A percentile compares a stretch with the other conserved stretches of the same genome.
These are phyloP conservation scores for Amazona guildingii DNA, from an alignment of 2,113 vertebrate species.

Conservation along the genomic window DNA sequence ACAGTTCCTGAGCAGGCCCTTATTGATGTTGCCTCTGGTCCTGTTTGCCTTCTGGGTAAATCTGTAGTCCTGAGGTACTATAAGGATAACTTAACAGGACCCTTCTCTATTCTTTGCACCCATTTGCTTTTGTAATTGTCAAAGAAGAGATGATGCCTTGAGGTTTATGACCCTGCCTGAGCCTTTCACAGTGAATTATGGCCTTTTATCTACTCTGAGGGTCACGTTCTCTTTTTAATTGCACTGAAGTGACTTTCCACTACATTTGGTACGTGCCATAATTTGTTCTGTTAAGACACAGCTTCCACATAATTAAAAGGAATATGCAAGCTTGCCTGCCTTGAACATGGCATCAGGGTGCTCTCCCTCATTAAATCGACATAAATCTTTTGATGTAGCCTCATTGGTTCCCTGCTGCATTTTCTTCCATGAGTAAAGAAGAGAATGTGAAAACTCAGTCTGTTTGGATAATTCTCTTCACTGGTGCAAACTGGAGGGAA, in stretches of 20 bases:
- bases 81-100: neutral
- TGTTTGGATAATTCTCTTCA: neutral
- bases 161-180: conserved; percentile 17
- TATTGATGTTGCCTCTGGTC: neutral
- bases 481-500: neutral
- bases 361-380: neutral
- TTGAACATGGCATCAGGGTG: neutral
- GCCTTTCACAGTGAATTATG: neutral
- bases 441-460: neutral
- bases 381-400: neutral
- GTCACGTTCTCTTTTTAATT: neutral
- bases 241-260: conserved; percentile 10
- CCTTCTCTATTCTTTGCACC: neutral
- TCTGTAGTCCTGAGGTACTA: neutral
- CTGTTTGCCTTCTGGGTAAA: neutral
- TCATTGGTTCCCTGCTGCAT: neutral
- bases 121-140: neutral
- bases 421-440: neutral
- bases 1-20: neutral
- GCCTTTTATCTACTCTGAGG: neutral
- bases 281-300: neutral
- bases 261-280: neutral
- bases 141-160: neutral
- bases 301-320: conserved; percentile 8
- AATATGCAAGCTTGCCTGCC: neutral